These are phyloP conservation scores for Lacanobia wlatinum DNA, from an alignment of 2,888 invertebrate species.

Conservation along the genomic window DNA sequence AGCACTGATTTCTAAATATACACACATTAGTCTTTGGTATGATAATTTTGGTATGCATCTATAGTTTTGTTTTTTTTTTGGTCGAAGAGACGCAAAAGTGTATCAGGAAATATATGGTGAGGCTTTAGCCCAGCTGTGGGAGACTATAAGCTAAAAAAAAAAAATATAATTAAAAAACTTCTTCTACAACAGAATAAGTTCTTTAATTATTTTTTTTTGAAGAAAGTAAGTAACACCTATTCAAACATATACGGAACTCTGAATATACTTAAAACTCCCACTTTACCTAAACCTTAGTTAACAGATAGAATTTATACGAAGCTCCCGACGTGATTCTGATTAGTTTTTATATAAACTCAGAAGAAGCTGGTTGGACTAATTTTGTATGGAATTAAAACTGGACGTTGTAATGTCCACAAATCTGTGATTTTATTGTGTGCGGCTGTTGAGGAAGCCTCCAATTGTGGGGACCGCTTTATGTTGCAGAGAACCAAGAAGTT, in stretches of 20 bases:
- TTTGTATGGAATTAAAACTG: constrained; percentile 82
- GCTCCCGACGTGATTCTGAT: constrained; percentile 79
- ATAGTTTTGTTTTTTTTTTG: too few species aligned
- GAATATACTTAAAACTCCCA: constrained; percentile 8
- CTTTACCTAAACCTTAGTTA: constrained; percentile 65
- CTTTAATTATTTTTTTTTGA: too few species aligned
- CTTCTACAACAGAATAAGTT: too few species aligned
- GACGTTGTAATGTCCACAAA: constrained; percentile 81
- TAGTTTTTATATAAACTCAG: constrained; percentile 80
- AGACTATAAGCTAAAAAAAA: too few species aligned
- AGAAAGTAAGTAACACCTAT: too few species aligned
- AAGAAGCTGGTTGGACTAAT: constrained; percentile 81
- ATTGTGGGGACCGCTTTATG: constrained; percentile 72
- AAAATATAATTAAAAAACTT: too few species aligned
- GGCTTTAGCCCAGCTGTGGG: too few species aligned
- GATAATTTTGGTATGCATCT: too few species aligned
- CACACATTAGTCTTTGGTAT: too few species aligned
- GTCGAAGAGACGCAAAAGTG: too few species aligned
- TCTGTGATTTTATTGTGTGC: constrained; percentile 81
- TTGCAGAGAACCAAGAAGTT: constrained; percentile 42
- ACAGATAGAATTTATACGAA: constrained; percentile 77
- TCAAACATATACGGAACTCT: constrained; percentile 39
- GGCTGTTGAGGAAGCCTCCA: constrained; percentile 85
- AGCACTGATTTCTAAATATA: too few species aligned
- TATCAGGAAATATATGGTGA: too few species aligned